Evolutionary conservation across 2,888 invertebrate species (phyloP).

Genomic region (Trichacis sp.): DNA sequence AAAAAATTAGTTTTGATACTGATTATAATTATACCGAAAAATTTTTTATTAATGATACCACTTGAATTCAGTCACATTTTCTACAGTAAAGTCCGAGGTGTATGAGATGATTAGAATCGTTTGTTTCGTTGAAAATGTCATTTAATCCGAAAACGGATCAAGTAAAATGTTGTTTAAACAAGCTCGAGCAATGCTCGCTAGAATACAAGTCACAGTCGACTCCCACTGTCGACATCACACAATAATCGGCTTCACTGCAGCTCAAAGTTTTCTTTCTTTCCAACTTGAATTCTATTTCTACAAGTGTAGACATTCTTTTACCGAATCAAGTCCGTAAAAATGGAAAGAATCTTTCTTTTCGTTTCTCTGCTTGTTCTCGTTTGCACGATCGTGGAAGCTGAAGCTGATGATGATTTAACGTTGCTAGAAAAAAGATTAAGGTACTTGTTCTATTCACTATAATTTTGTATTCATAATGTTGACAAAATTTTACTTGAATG

Average conservation of each 20-base stretch:
- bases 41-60: too few species aligned
- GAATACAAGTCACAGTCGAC: conserved; percentile 24
- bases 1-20: too few species aligned
- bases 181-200: conserved; percentile 12
- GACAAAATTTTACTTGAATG: too few species aligned
- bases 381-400: neutral
- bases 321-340: neutral
- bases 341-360: neutral
- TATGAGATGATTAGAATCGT: too few species aligned
- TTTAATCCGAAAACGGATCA: conserved; percentile 5
- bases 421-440: neutral
- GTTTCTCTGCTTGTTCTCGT: neutral
- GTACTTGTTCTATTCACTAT: too few species aligned
- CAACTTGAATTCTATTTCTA: conserved; percentile 18
- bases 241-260: conserved; percentile 24
- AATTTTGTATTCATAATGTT: too few species aligned
- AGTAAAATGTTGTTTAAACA: conserved; percentile 12
- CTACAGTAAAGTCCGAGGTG: too few species aligned
- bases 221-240: conserved; percentile 25
- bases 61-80: too few species aligned
- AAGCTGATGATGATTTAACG: neutral
- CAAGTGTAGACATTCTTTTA: conserved; percentile 5
- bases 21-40: too few species aligned
- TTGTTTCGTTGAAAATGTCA: neutral
- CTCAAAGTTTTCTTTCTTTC: conserved; percentile 31